Evolutionary conservation across 2,888 invertebrate species (phyloP).

Genomic region (Cataglyphis altisquamis): DNA sequence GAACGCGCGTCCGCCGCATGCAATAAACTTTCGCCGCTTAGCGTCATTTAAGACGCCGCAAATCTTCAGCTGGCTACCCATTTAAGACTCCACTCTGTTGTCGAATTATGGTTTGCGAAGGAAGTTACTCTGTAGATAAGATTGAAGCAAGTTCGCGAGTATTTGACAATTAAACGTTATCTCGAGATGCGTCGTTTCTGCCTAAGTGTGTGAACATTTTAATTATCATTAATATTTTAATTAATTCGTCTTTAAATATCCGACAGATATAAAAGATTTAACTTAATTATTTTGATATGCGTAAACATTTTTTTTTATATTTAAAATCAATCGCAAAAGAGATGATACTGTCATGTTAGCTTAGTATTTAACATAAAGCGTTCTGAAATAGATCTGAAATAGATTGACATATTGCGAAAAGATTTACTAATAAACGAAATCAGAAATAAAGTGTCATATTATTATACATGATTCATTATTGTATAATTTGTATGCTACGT

Average conservation of each 20-base stretch:
- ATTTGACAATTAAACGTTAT: constrained; percentile 20
- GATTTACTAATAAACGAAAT: not conserved
- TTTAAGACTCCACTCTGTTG: constrained; percentile 32
- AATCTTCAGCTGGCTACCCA: constrained; percentile 67
- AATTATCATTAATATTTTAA: not conserved
- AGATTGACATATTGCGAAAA: not conserved
- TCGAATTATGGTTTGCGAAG: constrained; percentile 36
- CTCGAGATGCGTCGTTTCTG: not conserved
- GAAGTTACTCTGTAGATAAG: constrained; percentile 40
- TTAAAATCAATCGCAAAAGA: not conserved
- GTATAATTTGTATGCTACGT: not conserved
- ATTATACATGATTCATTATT: not conserved
- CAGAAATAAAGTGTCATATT: not conserved
- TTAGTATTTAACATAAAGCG: not conserved
- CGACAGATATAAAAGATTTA: not conserved
- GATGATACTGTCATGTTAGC: not conserved
- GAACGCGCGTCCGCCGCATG: constrained; percentile 49
- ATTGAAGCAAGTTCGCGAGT: not conserved
- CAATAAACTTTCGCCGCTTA: constrained; percentile 73
- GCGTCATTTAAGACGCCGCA: constrained; percentile 77
- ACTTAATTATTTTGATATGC: not conserved
- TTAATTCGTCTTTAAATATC: constrained; percentile 21
- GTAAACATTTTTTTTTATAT: not conserved
- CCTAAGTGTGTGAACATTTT: constrained; percentile 7
- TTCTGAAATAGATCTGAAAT: not conserved